Base-by-base conservation (phyloP, 2,797 vertebrate genomes). In the Enteromius argenteus region DNA sequence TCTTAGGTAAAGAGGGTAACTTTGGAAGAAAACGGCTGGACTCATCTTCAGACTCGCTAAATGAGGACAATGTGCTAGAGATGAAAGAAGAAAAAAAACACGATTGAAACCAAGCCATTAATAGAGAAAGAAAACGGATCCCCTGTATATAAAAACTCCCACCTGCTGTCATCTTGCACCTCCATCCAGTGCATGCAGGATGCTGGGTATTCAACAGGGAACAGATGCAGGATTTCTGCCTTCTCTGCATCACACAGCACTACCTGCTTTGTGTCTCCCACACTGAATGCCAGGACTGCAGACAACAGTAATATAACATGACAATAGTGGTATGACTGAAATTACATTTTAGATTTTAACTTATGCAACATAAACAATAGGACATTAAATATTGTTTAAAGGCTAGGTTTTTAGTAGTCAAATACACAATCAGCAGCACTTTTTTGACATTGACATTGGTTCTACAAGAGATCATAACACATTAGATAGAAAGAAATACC, bases 131-230 rank as follows among this genome's bases (percentile, higher is more conserved):
- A 84, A 37, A 6, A 51, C 5, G 14, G 1, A 74, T 42, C 0
- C 1, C n/a, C 21, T 21, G 15, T 44, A 44, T 27, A 3, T 32
- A 21, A 23, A 44, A 69, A 79, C 3, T 75, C 73, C n/a, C 42
- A 98, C 98, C 96, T 98, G 95, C 93, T 97, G 87, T 99, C 97
- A 86, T 96, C 97, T n/a, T 95, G 96, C 88, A 99, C 98, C 91
- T 99, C 98, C 97, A 98, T 98, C 98, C 98, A 99, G 53, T 98
- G 96, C 98, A 99, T 99, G 86, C 97, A 99, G 9, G 97, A 97
- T 30, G 98, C 93, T 0, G 95, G 91, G 0, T 88, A 94, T 79
- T 96, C 96, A 90, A 98, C 94, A 0, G 95, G 94, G 86, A 99
- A 99, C 74, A 96, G 95, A 64, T 99, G 98, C 73, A 99, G 95